These are phyloP conservation scores for Phrynosoma blainvillii DNA, from an alignment of 2,113 vertebrate species.

Conservation along the genomic window DNA sequence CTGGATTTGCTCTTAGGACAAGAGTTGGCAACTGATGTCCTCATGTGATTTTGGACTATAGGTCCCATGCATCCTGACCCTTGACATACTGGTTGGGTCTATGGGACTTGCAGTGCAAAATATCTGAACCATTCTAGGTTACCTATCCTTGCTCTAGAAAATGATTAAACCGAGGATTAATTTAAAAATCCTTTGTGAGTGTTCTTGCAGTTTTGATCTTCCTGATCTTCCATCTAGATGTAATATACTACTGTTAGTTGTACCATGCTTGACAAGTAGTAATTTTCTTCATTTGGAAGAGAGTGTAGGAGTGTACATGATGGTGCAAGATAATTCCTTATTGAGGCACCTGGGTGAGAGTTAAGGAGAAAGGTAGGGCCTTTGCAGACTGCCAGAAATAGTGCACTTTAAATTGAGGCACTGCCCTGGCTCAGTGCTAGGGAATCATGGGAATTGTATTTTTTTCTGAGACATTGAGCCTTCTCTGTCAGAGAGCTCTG, in stretches of 20 bases:
- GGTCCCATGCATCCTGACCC: background rate
- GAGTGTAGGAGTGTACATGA: background rate
- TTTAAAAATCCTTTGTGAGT: background rate
- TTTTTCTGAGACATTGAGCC: too few species aligned
- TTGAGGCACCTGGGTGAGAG: too few species aligned
- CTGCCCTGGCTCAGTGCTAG: too few species aligned
- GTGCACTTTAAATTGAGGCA: too few species aligned
- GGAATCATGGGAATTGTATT: too few species aligned
- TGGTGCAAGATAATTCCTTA: background rate
- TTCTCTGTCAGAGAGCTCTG: too few species aligned
- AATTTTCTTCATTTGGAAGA: background rate
- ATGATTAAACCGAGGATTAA: background rate
- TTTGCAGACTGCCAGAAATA: too few species aligned
- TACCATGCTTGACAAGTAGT: background rate
- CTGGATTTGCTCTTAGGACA: background rate
- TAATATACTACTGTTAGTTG: background rate
- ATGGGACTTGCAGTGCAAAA: background rate
- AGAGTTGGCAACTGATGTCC: background rate
- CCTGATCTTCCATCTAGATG: background rate
- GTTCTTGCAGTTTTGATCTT: background rate
- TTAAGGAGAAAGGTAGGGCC: background rate
- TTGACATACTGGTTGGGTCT: background rate
- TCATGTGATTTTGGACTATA: background rate
- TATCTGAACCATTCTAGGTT: too few species aligned
- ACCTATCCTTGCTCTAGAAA: background rate